phyloP scores from a whole-genome alignment of 2,888 invertebrate genomes.

The Pseudoips prasinana region DNA sequence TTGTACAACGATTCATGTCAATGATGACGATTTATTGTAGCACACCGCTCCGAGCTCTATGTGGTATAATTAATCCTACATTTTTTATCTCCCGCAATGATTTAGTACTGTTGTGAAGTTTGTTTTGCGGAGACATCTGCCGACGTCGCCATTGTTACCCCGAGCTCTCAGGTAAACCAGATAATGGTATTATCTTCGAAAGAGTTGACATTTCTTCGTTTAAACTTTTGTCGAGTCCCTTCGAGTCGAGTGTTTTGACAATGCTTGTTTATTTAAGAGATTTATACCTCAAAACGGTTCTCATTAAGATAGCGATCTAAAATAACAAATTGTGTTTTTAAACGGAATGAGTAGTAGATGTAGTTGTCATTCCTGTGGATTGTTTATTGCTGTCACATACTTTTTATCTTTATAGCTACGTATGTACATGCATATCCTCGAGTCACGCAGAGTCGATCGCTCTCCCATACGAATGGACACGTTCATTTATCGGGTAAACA shows the following conservation, averaged over 20 bases:
- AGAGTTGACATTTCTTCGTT: slow-evolving; percentile 73
- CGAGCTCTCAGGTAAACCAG: slow-evolving; percentile 70
- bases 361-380: slow-evolving; percentile 17
- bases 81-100: slow-evolving; percentile 64
- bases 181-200: slow-evolving; percentile 74
- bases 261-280: slow-evolving; percentile 66
- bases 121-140: slow-evolving; percentile 79
- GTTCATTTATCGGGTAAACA: slow-evolving; percentile 75
- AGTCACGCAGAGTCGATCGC: slow-evolving; percentile 54
- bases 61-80: slow-evolving; percentile 60
- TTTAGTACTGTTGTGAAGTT: slow-evolving; percentile 72
- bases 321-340: slow-evolving; percentile 32
- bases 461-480: slow-evolving; percentile 56
- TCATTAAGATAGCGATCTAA: slow-evolving; percentile 55
- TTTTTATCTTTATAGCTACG: slow-evolving; percentile 25
- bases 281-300: slow-evolving; percentile 43
- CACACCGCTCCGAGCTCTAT: slow-evolving; percentile 52
- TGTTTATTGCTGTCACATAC: slow-evolving; percentile 28
- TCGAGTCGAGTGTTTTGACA: slow-evolving; percentile 71
- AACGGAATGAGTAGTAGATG: slow-evolving; percentile 10
- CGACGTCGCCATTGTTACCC: slow-evolving; percentile 61
- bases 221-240: slow-evolving; percentile 65
- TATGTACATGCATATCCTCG: slow-evolving; percentile 31
- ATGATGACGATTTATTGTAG: slow-evolving; percentile 79
- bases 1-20: slow-evolving; percentile 75